Conservation (phyloP, 2,888 invertebrate species). For the Amiota mariae region DNA sequence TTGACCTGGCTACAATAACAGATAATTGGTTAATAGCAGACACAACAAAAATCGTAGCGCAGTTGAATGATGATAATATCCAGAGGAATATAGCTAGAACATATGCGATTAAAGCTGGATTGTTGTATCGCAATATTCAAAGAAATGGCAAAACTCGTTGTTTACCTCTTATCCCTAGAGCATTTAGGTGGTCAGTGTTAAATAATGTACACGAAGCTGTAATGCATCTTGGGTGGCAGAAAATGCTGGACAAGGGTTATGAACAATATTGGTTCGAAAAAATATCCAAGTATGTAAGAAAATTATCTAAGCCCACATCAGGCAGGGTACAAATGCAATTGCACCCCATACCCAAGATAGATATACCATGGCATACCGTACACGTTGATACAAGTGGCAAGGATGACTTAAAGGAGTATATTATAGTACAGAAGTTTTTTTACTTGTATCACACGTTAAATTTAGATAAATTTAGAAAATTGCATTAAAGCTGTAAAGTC, state of each 20-base stretch:
- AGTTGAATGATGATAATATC: neutral
- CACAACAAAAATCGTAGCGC: neutral
- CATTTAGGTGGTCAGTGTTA: slow-evolving; percentile 40
- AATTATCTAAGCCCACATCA: slow-evolving; percentile 8
- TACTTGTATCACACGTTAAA: slow-evolving; percentile 31
- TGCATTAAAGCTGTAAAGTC: slow-evolving; percentile 32
- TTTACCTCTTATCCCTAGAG: slow-evolving; percentile 39
- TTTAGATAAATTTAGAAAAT: slow-evolving; percentile 30
- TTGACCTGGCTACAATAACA: slow-evolving; percentile 35
- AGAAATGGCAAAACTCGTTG: slow-evolving; percentile 42
- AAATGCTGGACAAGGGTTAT: slow-evolving; percentile 41
- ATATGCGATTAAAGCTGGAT: neutral
- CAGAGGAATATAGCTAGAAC: neutral
- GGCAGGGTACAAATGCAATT: slow-evolving; percentile 10
- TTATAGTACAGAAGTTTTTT: neutral
- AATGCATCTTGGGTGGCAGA: slow-evolving; percentile 41
- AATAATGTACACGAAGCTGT: slow-evolving; percentile 40
- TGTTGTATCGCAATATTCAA: slow-evolving; percentile 34
- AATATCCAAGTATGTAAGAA: slow-evolving; percentile 36
- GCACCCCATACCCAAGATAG: slow-evolving; percentile 25
- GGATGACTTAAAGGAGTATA: neutral
- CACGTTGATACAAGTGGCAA: neutral
- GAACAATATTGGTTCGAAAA: slow-evolving; percentile 40
- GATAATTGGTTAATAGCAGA: slow-evolving; percentile 36
- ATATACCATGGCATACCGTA: slow-evolving; percentile 21